Evolutionary conservation across 2,113 vertebrate species (phyloP), one percentile per base, ranked within the genome.

Genomic region (Hemichromis elongatus): DNA sequence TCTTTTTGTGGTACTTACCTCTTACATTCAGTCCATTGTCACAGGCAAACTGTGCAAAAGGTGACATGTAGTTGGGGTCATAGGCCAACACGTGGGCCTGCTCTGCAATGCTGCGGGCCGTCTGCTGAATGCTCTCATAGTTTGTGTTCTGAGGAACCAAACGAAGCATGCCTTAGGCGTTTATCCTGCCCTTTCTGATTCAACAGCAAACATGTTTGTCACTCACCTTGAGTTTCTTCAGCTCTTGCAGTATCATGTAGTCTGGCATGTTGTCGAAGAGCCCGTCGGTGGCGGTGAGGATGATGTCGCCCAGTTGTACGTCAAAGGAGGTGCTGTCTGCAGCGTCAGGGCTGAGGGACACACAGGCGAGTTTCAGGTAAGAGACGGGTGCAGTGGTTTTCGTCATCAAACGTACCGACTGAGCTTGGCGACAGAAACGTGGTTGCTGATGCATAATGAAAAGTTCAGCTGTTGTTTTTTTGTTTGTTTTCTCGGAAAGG

Each of bases 241-340:
- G 89, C 95, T 99, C 98, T 90, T 99, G 98, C 84, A 99, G 97
- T 84, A 99, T 99, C 99, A 99, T 99, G 90, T 99, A 98, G 92
- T 99, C 99, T 2, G 99, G 98, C 98, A 99, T 99, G 96, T 99
- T 99, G 96, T 99, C 99, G 24, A 99, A 99, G 37, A 99, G 97
- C 6, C 99, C 98, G 0, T 99, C 98, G 0, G 98, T 98, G 3
- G 99, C 99, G 0, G 99, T 99, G 92, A 99, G 95, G 93, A 99
- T 99, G 91, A 99, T 99, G 94, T 99, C 99, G 66, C 99, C 99
- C 1, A 99, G 96, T 94, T 99, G 98, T 80, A 99, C 98, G 40
- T 99, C 98, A 42, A 99, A 99, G 61, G 98, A 98, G 0, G 97
- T 98, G 88, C 98, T 99, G 92, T 99, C 98, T 2, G 99, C 98